phyloP scores from a whole-genome alignment of 2,113 vertebrate species.

The Raja brachyura region DNA sequence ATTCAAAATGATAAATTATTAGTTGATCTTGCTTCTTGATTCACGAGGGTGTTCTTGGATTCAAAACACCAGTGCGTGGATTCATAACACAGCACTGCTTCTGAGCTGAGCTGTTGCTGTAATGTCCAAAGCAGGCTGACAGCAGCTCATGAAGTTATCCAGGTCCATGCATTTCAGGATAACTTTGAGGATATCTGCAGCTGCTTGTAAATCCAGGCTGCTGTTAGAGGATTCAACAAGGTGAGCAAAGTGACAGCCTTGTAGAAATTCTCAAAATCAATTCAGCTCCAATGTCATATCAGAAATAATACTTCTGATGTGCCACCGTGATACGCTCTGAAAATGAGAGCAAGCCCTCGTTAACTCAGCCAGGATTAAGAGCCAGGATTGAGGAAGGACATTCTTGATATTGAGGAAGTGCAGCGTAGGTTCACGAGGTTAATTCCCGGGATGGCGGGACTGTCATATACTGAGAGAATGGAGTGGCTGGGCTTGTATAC shows the following conservation, averaged over 20 bases:
- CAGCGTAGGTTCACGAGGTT: no score
- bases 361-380: not conserved
- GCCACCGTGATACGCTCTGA: not conserved
- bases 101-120: not conserved
- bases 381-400: not conserved
- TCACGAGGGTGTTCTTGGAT: not conserved
- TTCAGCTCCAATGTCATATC: not conserved
- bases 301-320: not conserved
- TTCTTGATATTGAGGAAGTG: no score
- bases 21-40: not conserved
- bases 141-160: not conserved
- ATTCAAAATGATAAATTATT: not conserved
- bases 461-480: no score
- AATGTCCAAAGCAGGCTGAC: not conserved
- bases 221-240: not conserved
- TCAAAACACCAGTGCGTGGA: not conserved
- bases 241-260: not conserved
- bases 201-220: not conserved
- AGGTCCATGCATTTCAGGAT: not conserved
- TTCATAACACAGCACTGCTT: not conserved
- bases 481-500: no score
- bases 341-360: not conserved
- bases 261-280: not conserved
- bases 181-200: not conserved
- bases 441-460: no score